phyloP scores from a whole-genome alignment of 53 echinoderm and acorn worm genomes.

The Temnopleurus reevesii region DNA sequence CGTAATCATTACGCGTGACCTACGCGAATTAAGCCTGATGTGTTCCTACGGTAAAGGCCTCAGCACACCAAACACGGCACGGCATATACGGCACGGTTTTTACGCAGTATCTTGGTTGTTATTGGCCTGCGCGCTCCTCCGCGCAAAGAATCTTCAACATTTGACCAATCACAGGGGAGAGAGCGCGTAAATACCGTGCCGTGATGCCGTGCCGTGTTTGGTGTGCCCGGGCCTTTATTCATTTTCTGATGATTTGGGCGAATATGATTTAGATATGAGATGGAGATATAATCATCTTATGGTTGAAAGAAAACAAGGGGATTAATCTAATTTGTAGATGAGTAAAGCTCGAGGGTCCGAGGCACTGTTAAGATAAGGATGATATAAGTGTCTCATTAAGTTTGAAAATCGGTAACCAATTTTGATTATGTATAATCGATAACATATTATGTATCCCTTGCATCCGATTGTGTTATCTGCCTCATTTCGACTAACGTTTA shows the following conservation, averaged over 20 bases:
- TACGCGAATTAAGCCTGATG: not conserved
- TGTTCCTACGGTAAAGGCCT: not conserved
- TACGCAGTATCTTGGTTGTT: too few species aligned
- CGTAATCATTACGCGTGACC: not conserved
- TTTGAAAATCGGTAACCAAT: constrained; percentile 1
- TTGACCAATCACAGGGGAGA: too few species aligned
- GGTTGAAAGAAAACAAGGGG: not conserved
- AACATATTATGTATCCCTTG: too few species aligned
- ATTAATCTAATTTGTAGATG: constrained; percentile 20
- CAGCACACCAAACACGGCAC: too few species aligned
- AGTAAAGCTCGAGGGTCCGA: not conserved
- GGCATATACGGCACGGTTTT: too few species aligned
- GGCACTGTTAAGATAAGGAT: not conserved
- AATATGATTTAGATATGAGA: not conserved
- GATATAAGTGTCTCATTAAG: not conserved
- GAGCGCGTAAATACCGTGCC: too few species aligned
- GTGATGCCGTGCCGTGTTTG: too few species aligned
- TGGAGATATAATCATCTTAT: not conserved
- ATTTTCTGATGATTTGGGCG: not conserved
- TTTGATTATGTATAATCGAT: not conserved
- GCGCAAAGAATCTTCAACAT: too few species aligned
- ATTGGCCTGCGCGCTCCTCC: too few species aligned
- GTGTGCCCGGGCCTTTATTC: too few species aligned
- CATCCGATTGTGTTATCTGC: too few species aligned
- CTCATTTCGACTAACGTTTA: too few species aligned